Base-by-base conservation (phyloP, 1,140 invertebrate genomes). In the Bombus soroeensis region DNA sequence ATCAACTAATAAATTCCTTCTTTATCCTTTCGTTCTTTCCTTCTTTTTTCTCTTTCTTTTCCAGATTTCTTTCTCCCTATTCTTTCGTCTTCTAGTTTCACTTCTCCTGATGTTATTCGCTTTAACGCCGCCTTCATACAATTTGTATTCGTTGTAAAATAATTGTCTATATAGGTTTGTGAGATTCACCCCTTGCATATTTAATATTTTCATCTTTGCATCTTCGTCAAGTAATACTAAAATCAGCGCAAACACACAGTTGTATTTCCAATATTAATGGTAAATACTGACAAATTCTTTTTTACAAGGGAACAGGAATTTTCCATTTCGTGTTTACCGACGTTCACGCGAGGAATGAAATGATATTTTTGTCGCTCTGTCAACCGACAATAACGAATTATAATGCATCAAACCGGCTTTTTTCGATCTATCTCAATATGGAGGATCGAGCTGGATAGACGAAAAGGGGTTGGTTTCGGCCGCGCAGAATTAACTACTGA, bases 341-440 rank as follows among this genome's bases (percentile, higher is more conserved):
- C 57, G 32, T 43, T 37, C n/a, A 25, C 72, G 32, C 57, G 32
- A 37, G 12, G 25, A 83, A 75, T 83, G 47, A 83, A 83, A 76
- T 66, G 72, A 68, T 76, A 53, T 83, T 76, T 34, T 43, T 41
- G 70, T 32, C 39, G 57, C 22, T 32, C 15, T 32, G 64, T 66
- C n/a, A 66, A 32, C 15, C 15, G 64, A 66, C 13, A 83, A 83
- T 75, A 76, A 83, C 32, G 73, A 34, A 13, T 76, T 77, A 37
- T 32, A 68, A 83, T 68, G 39, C 43, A 18, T 41, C 62, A 8
- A 6, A 18, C 1, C 4, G 5, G 32, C 57, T 41, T 76, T 83
- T 83, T 64, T 32, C 73, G 22, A 76, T 39, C 39, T 41, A 34
- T 34, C n/a, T 66, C 64, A 18, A 13, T n/a, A 32, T 18, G n/a